Evolutionary conservation across 2,797 vertebrate genomes (phyloP).

Genomic region (Rhynchotus rufescens): DNA sequence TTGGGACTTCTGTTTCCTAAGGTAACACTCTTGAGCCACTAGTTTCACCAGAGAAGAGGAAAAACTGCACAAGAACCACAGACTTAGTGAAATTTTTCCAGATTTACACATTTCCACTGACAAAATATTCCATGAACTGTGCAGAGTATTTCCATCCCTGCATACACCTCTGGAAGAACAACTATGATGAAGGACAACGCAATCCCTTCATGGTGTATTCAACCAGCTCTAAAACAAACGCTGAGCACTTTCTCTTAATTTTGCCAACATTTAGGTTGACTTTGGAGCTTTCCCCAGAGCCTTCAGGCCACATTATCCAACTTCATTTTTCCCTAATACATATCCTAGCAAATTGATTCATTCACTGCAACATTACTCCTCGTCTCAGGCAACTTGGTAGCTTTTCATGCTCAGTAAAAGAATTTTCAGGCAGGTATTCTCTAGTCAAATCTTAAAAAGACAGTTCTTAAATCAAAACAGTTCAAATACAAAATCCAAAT

Average conservation of each 20-base stretch:
- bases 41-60: neutral
- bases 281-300: neutral
- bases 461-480: neutral
- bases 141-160: neutral
- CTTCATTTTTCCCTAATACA: neutral
- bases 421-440: neutral
- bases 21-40: neutral
- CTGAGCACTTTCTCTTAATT: neutral
- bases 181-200: neutral
- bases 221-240: neutral
- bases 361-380: neutral
- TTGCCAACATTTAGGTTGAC: neutral
- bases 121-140: neutral
- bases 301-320: neutral
- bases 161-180: neutral
- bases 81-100: fast-evolving
- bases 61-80: neutral
- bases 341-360: neutral
- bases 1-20: neutral
- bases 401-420: neutral
- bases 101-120: neutral
- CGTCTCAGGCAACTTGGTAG: neutral
- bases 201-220: neutral
- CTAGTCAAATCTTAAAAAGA: neutral
- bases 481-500: neutral